Base-by-base conservation (phyloP, 2,113 vertebrate species). In the Apteryx mantelli region DNA sequence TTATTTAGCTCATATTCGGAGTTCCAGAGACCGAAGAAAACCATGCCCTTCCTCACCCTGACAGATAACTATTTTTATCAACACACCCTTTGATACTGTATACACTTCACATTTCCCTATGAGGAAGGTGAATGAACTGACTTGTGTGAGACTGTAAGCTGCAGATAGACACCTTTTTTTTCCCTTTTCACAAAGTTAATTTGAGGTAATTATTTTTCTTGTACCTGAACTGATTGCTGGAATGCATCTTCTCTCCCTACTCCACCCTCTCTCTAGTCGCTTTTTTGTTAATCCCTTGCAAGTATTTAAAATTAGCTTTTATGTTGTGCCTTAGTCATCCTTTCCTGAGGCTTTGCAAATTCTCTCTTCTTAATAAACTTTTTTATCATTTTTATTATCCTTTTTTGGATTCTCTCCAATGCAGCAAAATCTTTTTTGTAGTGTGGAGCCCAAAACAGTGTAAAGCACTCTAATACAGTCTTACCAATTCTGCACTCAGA, bases 231-330 rank as follows among this genome's bases (percentile, higher is more conserved):
- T 80, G 82, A 89, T 64, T 82, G 42, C 73, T 92, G 73, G 96
- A 97, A 94, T 76, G 83, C 44, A 68, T 95, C 95, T 97, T 91
- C 42, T 87, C 61, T 86, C 55, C 55, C 46, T 77, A 19, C 64
- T 79, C 79, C 58, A 77, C 52, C 30, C 21, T 22, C 36, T 40
- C 21, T 22, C 36, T 40, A 91, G 46, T 64, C 58, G 25, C 30
- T 66, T 93, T 84, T 84, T 71, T 81, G 30, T 93, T 96, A 97
- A 97, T 97, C 93, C 87, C 89, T 89, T 95, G 55, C 89, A 97
- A 91, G 91, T 97, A 93, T 96, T 97, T 96, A 94, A 94, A 96
- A 96, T 94, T 91, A 95, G 77, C 87, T 96, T 97, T 97, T 91
- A 95, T 87, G 87, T 96, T 90, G 65, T 86, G 71, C 87, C 80